phyloP scores from a whole-genome alignment of 2,113 vertebrate species.

The Trematomus loennbergii region DNA sequence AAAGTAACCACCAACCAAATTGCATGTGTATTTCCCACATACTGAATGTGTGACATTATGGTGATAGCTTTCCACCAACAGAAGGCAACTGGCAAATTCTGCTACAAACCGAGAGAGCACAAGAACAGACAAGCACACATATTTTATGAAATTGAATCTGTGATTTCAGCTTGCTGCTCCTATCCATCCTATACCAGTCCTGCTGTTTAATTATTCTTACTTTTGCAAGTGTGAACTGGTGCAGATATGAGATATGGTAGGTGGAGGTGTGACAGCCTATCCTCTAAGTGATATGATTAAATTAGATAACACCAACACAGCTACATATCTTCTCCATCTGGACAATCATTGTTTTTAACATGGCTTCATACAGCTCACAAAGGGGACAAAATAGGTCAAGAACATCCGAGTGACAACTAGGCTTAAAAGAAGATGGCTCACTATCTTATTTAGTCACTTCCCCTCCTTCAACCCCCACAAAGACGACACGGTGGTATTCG shows the following conservation, averaged over 20 bases:
- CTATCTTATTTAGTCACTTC: constrained; percentile 52
- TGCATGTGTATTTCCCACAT: not conserved
- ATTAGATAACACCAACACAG: constrained; percentile 81
- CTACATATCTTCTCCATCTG: constrained; percentile 77
- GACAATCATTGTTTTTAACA: too few species aligned
- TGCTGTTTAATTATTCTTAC: not conserved
- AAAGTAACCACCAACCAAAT: not conserved
- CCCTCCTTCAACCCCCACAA: constrained; percentile 38
- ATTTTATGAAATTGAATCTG: not conserved
- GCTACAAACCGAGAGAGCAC: not conserved
- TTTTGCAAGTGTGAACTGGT: not conserved
- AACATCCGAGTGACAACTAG: constrained; percentile 20
- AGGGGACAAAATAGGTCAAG: constrained; percentile 40
- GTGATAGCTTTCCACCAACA: not conserved
- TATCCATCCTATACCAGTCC: not conserved
- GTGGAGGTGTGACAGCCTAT: constrained; percentile 31
- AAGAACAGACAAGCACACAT: not conserved
- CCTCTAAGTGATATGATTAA: constrained; percentile 80
- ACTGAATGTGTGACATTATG: not conserved
- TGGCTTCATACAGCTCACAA: too few species aligned
- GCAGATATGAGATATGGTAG: not conserved
- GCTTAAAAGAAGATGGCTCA: constrained; percentile 29
- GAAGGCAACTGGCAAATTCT: not conserved
- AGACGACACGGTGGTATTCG: constrained; percentile 53
- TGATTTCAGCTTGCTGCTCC: not conserved